These are phyloP conservation scores for Polymixis flavicincta DNA, from an alignment of 2,888 invertebrate species.

Conservation along the genomic window DNA sequence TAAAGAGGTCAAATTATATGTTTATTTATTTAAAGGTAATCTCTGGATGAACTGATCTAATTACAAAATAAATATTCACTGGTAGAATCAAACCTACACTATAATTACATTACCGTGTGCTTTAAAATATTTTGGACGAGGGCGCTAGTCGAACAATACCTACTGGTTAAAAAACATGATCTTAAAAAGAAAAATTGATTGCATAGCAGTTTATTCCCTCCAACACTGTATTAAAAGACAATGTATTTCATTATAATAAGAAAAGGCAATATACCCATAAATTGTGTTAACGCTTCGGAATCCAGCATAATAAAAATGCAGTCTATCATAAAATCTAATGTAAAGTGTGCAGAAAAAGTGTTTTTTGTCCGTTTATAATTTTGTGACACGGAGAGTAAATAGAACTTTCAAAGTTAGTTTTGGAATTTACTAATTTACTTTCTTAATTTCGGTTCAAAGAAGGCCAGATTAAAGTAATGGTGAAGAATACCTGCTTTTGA, in stretches of 20 bases:
- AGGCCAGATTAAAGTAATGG: not conserved
- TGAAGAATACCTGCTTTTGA: not conserved
- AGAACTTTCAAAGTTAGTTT: not conserved
- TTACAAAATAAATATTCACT: not conserved
- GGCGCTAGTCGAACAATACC: too few relatives aligned
- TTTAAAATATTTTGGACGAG: not conserved
- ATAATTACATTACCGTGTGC: not conserved
- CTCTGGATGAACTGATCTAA: not conserved
- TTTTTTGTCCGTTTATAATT: slow-evolving; percentile 6
- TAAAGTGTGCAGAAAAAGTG: not conserved
- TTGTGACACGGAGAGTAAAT: not conserved
- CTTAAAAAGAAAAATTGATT: not conserved
- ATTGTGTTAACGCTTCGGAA: slow-evolving; percentile 19
- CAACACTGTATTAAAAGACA: slow-evolving; percentile 17
- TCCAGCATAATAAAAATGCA: slow-evolving; percentile 26
- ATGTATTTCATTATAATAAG: slow-evolving; percentile 2
- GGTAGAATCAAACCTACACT: not conserved
- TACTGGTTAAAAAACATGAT: not conserved
- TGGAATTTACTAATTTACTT: not conserved
- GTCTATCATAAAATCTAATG: slow-evolving; percentile 13
- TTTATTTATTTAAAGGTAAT: not conserved
- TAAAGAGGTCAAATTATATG: not conserved
- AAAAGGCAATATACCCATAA: slow-evolving; percentile 22
- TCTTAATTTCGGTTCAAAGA: not conserved
- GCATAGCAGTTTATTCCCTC: not conserved